These are phyloP conservation scores for Neocloeon triangulifer DNA, from an alignment of 1,140 invertebrate species.

Conservation along the genomic window DNA sequence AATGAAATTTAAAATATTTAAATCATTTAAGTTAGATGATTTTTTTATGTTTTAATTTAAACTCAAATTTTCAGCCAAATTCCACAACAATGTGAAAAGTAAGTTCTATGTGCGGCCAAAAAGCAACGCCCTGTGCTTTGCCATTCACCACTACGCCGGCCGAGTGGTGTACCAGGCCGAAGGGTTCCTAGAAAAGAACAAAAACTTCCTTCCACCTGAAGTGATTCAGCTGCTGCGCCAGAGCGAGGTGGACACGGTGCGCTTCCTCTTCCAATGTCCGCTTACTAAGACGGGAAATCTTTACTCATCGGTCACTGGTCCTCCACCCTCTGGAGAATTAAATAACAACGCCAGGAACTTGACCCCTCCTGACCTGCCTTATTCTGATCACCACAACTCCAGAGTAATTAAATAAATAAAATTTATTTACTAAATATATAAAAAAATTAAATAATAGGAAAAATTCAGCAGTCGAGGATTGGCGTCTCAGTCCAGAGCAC, in stretches of 20 bases:
- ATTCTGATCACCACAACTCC: no score
- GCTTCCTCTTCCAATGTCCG: conserved; percentile 55
- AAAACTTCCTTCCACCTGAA: conserved; percentile 59
- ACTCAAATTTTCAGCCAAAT: conserved; percentile 42
- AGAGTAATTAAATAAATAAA: conserved; percentile 6
- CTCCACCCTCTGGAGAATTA: no score
- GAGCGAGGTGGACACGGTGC: conserved; percentile 43
- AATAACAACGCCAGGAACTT: no score
- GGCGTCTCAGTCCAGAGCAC: conserved; percentile 56
- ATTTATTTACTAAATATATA: conserved; percentile 4
- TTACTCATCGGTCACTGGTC: conserved; percentile 35
- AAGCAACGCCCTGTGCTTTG: conserved; percentile 46
- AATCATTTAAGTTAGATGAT: not conserved
- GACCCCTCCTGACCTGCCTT: no score
- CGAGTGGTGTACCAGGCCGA: conserved; percentile 54
- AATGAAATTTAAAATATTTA: not conserved
- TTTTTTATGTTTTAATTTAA: conserved; percentile 6
- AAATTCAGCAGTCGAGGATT: conserved; percentile 32
- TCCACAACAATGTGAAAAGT: conserved; percentile 55
- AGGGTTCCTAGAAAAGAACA: conserved; percentile 63
- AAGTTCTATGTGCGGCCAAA: conserved; percentile 55
- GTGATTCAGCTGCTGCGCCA: conserved; percentile 52
- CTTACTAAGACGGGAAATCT: conserved; percentile 61
- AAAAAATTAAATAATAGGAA: conserved; percentile 14
- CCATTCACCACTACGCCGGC: conserved; percentile 50